Base-by-base conservation (phyloP, 2,113 vertebrate genomes). In the Gymnobelideus leadbeateri region DNA sequence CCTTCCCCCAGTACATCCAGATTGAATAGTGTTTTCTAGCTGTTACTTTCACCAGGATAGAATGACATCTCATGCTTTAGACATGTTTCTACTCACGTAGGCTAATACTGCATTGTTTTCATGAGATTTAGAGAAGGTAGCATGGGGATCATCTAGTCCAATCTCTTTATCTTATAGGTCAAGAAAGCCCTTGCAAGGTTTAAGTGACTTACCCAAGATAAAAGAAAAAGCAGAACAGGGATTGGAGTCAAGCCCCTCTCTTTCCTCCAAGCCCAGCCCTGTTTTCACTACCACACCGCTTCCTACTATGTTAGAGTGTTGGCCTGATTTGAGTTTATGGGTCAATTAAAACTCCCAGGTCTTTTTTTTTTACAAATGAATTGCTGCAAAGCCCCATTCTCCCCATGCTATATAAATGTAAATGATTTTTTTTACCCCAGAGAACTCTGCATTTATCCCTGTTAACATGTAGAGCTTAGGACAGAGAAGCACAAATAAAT, bases 341-440 rank as follows among this genome's bases (percentile, higher is more conserved):
- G 68, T 84, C 68, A 84, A 84, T 84, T 84, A 84, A 84, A 84
- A 84, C 68, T 84, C 68, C 68, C 68, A 84, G n/a, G n/a, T 84
- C 68, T 84, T 84, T 84, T 84, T 84, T 84, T 84, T 84, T 84
- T 84, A 23, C 68, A 84, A 84, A 43, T 84, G 43, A 84, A 84
- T 43, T 43, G 68, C n/a, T 23, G 68, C 68, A 84, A 84, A 84
- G 68, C 37, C 68, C 68, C 43, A 37, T 84, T 84, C n/a, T 43
- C 68, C n/a, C 68, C 37, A 84, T 84, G 68, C 68, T 84, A 84
- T 84, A 84, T 84, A 84, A 84, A 84, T 84, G 68, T 84, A 84
- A 84, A 77, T 77, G 31, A 77, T 77, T 77, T 84, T 61, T 77
- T 84, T 84, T 84, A 84, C 68, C 68, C 68, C 7, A 84, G 68